Evolutionary conservation across 2,113 vertebrate species (phyloP).

Genomic region (Mormyrus iriodes): DNA sequence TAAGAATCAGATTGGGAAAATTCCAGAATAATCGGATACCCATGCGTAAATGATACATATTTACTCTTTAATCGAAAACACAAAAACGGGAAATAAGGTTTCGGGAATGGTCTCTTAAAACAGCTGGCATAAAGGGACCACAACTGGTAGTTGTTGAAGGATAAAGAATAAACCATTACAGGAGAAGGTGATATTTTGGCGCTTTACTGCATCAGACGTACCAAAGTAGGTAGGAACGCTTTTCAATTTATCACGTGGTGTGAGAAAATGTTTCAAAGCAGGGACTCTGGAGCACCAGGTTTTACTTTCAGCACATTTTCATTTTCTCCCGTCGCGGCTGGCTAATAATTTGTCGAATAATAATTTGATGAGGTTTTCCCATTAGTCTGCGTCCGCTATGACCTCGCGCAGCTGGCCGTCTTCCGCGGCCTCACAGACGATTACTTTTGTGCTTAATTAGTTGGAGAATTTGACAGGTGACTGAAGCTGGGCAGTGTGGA

Average conservation of each 20-base stretch:
- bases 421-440: too few species aligned
- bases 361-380: too few species aligned
- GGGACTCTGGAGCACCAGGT: background rate
- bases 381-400: background rate
- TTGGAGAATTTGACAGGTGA: conserved; percentile 10
- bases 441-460: background rate
- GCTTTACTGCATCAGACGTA: background rate
- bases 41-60: conserved; percentile 37
- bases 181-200: conserved; percentile 11
- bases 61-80: conserved; percentile 44
- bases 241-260: background rate
- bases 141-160: conserved; percentile 34
- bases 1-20: conserved; percentile 31
- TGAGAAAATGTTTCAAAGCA: background rate
- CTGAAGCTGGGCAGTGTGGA: background rate
- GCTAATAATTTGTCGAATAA: background rate
- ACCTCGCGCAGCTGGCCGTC: background rate
- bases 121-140: conserved; percentile 36
- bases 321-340: background rate
- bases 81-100: conserved; percentile 40
- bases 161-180: conserved; percentile 28
- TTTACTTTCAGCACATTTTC: background rate
- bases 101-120: conserved; percentile 32
- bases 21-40: conserved; percentile 25
- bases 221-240: background rate